phyloP scores from a whole-genome alignment of 2,797 vertebrate genomes.

The Parotocinclus haroldoi region DNA sequence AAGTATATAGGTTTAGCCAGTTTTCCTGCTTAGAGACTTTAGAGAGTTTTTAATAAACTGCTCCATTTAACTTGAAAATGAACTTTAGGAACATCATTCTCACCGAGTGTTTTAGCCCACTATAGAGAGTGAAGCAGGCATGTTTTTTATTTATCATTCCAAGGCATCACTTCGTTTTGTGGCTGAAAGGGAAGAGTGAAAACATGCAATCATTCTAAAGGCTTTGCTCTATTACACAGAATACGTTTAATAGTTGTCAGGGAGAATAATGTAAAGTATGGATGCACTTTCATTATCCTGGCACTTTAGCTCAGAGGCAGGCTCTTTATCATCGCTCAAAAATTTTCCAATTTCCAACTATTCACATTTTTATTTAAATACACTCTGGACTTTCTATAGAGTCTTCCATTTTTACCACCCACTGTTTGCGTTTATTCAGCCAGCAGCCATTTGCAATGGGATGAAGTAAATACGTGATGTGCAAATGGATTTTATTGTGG shows the following conservation, averaged over 20 bases:
- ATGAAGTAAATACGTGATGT: slow-evolving; percentile 36
- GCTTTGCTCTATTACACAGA: slow-evolving; percentile 43
- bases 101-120: slow-evolving; percentile 45
- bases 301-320: slow-evolving; percentile 29
- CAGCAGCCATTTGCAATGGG: slow-evolving; percentile 19
- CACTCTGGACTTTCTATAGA: background rate
- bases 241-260: slow-evolving; percentile 39
- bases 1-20: no score
- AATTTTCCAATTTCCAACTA: slow-evolving; percentile 17
- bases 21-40: no score
- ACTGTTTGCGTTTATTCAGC: background rate
- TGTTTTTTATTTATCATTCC: slow-evolving; percentile 61
- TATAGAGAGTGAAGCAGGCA: slow-evolving; percentile 51
- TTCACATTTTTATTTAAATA: slow-evolving; percentile 11
- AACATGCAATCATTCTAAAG: slow-evolving; percentile 57
- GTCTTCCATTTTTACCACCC: background rate
- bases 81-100: slow-evolving; percentile 32
- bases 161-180: slow-evolving; percentile 63
- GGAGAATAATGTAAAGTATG: slow-evolving; percentile 50
- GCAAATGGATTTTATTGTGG: slow-evolving; percentile 19
- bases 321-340: background rate
- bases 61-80: slow-evolving; percentile 2
- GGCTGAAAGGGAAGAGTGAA: slow-evolving; percentile 56
- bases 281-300: slow-evolving; percentile 47
- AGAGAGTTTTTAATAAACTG: no score